Conservation (phyloP, 2,113 vertebrate genomes). For the Gallinago paraguaiae region DNA sequence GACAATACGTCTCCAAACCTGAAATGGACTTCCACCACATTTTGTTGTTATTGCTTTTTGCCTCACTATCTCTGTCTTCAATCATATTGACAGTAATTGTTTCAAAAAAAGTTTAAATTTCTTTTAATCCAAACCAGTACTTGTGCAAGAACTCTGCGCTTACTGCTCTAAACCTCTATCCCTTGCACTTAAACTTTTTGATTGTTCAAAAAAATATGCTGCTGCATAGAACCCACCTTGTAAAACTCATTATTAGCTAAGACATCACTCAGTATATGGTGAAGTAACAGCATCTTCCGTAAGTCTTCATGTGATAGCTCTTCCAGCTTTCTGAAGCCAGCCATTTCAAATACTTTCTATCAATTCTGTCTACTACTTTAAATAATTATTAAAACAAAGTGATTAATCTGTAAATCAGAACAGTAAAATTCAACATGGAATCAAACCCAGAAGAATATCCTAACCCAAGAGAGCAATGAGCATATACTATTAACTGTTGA, state of each 20-base stretch:
- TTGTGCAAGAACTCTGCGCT: not conserved
- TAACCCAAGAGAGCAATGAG: not conserved
- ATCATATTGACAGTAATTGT: conserved; percentile 44
- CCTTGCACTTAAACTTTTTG: not conserved
- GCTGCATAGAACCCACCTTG: not conserved
- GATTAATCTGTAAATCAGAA: not conserved
- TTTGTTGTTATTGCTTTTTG: conserved; percentile 43
- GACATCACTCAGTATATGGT: not conserved
- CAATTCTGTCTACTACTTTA: not conserved
- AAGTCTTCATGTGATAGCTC: not conserved
- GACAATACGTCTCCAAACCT: conserved; percentile 33
- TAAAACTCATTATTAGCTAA: not conserved
- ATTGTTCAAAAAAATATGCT: not conserved
- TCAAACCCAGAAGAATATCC: not conserved
- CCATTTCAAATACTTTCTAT: not conserved
- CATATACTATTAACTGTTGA: not conserved
- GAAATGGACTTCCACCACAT: conserved; percentile 53
- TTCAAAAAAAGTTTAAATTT: not conserved
- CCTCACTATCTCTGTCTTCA: conserved; percentile 23
- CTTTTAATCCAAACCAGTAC: conserved; percentile 12
- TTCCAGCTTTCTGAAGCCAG: not conserved
- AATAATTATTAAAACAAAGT: not conserved
- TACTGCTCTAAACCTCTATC: not conserved
- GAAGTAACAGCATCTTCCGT: not conserved
- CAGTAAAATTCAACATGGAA: not conserved